Percentiles rank a stretch among this genome's conserved stretches.
phyloP scores from a whole-genome alignment of 2,797 vertebrate genomes.

The Halcyon chelicuti region DNA sequence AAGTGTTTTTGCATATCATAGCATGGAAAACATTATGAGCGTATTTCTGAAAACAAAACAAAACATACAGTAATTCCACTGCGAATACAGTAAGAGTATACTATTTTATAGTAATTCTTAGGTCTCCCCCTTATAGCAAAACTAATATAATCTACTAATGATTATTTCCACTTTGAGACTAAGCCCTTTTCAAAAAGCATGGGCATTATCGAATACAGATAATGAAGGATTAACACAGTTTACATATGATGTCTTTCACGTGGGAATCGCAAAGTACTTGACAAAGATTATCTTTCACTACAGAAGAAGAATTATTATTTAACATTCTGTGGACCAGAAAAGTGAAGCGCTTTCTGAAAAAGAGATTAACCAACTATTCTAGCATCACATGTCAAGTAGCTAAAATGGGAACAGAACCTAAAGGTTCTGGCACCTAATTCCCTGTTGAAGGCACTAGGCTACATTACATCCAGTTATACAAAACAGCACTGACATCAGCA shows the following conservation, averaged over 20 bases:
- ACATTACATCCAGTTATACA: slow-evolving; percentile 33
- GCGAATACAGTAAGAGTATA: not conserved
- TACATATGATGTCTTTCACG: not conserved
- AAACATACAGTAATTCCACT: not conserved
- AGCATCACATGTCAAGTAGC: slow-evolving; percentile 4
- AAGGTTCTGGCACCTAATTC: slow-evolving; percentile 47
- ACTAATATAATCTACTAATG: not conserved
- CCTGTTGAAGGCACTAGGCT: not conserved
- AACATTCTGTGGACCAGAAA: not conserved
- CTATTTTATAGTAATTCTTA: not conserved
- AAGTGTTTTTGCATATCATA: not conserved
- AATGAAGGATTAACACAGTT: not conserved
- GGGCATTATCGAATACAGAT: not conserved
- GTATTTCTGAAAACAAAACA: not conserved
- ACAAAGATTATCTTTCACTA: not conserved
- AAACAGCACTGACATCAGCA: slow-evolving; percentile 57
- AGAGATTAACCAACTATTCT: not conserved
- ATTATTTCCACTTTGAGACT: not conserved
- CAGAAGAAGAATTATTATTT: not conserved
- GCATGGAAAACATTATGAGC: not conserved
- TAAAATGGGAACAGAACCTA: slow-evolving; percentile 32
- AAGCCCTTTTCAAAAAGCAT: not conserved
- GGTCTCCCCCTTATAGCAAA: not conserved
- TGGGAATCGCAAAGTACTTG: not conserved
- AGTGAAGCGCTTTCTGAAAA: not conserved